A percentile compares a stretch with the other conserved stretches of the same genome.
phyloP scores from a whole-genome alignment of 2,113 vertebrate genomes.

The Halichoeres trimaculatus region DNA sequence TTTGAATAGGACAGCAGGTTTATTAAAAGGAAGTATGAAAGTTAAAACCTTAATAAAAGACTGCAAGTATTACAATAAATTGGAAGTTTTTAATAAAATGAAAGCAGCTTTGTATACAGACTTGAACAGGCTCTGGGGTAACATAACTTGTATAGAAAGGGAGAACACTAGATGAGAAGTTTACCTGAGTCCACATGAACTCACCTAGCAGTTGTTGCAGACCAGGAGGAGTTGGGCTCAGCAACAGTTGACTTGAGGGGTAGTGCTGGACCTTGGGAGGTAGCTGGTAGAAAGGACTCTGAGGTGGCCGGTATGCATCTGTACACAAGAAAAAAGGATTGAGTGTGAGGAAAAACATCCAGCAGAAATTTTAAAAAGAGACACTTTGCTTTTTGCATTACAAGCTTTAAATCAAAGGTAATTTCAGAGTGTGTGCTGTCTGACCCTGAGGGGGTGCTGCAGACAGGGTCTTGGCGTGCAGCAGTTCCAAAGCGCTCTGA shows the following conservation, averaged over 20 bases:
- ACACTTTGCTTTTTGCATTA: neutral
- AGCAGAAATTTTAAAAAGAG: neutral
- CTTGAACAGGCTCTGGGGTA: no score
- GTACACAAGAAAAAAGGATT: slow-evolving; percentile 22
- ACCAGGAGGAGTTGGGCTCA: slow-evolving; percentile 91
- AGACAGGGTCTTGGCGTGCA: slow-evolving; percentile 91
- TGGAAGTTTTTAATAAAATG: no score
- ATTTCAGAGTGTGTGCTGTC: slow-evolving; percentile 29
- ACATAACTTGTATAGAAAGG: no score
- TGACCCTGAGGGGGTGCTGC: slow-evolving; percentile 94
- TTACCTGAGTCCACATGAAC: slow-evolving; percentile 1
- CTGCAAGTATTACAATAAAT: no score
- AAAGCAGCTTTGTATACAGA: no score
- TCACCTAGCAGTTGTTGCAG: slow-evolving; percentile 97
- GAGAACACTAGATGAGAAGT: neutral
- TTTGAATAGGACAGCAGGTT: no score
- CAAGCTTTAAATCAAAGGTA: neutral
- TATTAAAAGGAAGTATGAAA: no score
- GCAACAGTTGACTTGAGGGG: slow-evolving; percentile 90
- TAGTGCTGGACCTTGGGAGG: slow-evolving; percentile 97
- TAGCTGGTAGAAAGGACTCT: slow-evolving; percentile 97
- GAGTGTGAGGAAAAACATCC: neutral
- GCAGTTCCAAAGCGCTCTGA: slow-evolving; percentile 91
- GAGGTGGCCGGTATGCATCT: slow-evolving; percentile 96
- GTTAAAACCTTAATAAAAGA: no score